Evolutionary conservation across 2,113 vertebrate species (phyloP).

Genomic region (Psittacus erithacus): DNA sequence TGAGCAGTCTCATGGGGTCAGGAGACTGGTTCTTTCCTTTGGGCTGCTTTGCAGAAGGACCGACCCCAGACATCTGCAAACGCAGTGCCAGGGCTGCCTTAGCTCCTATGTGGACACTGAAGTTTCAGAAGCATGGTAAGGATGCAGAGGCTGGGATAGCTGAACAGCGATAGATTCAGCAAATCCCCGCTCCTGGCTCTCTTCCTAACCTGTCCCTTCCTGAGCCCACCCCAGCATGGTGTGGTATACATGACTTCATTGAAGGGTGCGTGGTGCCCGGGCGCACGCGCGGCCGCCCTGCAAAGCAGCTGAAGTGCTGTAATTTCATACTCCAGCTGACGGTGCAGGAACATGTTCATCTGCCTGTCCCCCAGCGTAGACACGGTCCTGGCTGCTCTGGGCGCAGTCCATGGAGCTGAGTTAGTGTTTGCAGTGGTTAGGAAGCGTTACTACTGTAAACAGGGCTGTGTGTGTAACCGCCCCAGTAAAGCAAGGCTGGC

Average conservation of each 20-base stretch:
- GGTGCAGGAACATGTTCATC: background rate
- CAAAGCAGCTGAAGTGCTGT: slow-evolving; percentile 47
- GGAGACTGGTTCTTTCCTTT: background rate
- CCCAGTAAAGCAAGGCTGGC: background rate
- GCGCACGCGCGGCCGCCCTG: rapidly evolving
- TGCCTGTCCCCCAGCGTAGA: background rate
- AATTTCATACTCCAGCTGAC: slow-evolving; percentile 62
- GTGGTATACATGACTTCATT: rapidly evolving
- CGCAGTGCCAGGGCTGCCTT: rapidly evolving
- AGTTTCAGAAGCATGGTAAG: rapidly evolving
- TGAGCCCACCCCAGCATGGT: background rate
- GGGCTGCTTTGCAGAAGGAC: background rate
- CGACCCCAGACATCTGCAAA: background rate
- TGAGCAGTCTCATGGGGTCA: rapidly evolving
- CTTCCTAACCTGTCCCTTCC: background rate
- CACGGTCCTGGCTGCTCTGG: background rate
- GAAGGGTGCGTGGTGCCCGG: background rate
- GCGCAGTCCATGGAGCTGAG: rapidly evolving
- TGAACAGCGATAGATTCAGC: background rate
- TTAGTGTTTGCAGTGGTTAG: background rate
- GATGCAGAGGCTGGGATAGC: rapidly evolving
- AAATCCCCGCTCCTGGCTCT: background rate
- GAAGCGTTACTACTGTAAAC: background rate
- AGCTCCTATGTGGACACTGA: rapidly evolving
- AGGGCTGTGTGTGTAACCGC: background rate